Evolutionary conservation across 1,140 invertebrate species (phyloP), one percentile per base, ranked within the genome.

Genomic region (Schlechtendalia chinensis): DNA sequence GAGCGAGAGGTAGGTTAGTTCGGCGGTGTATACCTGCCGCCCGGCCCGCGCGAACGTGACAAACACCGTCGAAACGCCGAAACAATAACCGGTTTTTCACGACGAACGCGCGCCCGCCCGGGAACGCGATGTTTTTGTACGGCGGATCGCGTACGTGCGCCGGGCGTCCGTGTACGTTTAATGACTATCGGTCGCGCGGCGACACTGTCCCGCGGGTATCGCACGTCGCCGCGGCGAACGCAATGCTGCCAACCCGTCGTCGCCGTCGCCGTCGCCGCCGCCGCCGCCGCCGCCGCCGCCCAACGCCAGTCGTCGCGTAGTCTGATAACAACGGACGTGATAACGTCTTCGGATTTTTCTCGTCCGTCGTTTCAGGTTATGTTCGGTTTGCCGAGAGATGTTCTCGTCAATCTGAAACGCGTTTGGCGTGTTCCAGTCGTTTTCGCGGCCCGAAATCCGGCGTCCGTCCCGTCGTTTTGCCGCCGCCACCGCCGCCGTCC

Each of bases 331-430:
- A 39, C 32, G 32, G 32, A 4, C 8, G 32, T 39, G 32, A 58
- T 32, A 17, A 32, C 5, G 22, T 24, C 0, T 11, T 1, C 8
- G 47, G n/a, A n/a, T n/a, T 50, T 50, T 50, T 39, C 32, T 39
- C 32, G 53, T 24, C 24, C 50, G 19, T 22, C 19, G 19, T 50
- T 77, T 77, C 54, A 59, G 74, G 74, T 77, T 77, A 77, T 77
- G 74, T 77, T 77, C 45, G 59, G 74, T 77, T 77, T 77, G 3
- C 59, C n/a, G 74, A 59, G 10, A 45, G 56, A 16, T n/a, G 0
- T 77, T 59, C 59, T 59, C 56, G 56, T 5, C 5, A 56, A 2
- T 59, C 6, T 19, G 17, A 77, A 79, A 79, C 58, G 56, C 24
- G 50, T 45, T 39, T 39, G 56, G 59, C 32, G 5, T 14, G 56